Evolutionary conservation across 2,113 vertebrate species (phyloP).

Genomic region (Cryptotis parvus): DNA sequence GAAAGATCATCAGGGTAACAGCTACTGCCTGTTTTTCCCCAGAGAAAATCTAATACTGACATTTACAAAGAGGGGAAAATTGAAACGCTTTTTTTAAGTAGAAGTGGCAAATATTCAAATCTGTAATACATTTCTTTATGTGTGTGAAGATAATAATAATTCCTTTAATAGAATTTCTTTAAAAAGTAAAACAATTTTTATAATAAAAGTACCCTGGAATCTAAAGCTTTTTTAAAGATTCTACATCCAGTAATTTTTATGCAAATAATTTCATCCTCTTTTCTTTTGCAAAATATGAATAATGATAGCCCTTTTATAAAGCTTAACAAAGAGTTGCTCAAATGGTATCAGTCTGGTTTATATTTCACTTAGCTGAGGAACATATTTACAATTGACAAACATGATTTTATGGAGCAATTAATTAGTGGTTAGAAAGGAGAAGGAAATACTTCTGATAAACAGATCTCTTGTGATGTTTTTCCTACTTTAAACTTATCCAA

Average conservation of each 20-base stretch:
- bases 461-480: not conserved
- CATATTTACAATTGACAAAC: conserved; percentile 46
- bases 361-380: conserved; percentile 49
- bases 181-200: conserved; percentile 46
- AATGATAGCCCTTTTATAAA: conserved; percentile 22
- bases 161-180: not conserved
- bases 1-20: not conserved
- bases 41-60: not conserved
- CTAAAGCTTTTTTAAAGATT: conserved; percentile 54
- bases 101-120: not conserved
- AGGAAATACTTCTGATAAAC: conserved; percentile 29
- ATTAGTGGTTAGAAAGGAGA: conserved; percentile 51
- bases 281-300: conserved; percentile 41
- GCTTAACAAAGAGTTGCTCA: conserved; percentile 43
- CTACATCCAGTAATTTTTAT: conserved; percentile 32
- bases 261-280: conserved; percentile 31
- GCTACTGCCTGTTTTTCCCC: not conserved
- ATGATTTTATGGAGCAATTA: conserved; percentile 62
- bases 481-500: not conserved
- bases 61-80: not conserved
- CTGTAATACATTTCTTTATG: not conserved
- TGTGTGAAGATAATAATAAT: not conserved
- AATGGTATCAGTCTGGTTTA: conserved; percentile 27
- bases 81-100: conserved; percentile 21
- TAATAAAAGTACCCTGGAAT: not conserved